phyloP scores from a whole-genome alignment of 2,797 vertebrate species.

The Botia kubotai region DNA sequence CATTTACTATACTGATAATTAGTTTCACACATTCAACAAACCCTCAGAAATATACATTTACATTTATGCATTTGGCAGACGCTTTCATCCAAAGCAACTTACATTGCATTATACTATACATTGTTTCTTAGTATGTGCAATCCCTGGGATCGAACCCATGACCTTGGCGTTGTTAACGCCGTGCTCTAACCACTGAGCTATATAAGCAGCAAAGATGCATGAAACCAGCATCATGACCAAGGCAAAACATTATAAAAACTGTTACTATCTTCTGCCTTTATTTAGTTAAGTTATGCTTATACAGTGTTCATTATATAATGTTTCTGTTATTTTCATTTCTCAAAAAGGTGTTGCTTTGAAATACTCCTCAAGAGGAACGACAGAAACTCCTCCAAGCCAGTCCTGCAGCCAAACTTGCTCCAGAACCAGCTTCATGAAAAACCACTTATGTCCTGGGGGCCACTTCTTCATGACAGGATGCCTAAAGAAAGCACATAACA shows the following conservation, averaged over 20 bases:
- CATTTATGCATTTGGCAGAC: too few species aligned
- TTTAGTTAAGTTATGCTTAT: not conserved
- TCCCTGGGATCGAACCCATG: too few species aligned
- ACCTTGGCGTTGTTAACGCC: too few species aligned
- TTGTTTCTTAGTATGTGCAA: too few species aligned
- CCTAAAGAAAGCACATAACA: constrained; percentile 59
- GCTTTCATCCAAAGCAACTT: too few species aligned
- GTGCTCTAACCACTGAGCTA: too few species aligned
- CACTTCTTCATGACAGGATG: constrained; percentile 79
- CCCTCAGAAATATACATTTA: not conserved
- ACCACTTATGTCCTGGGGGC: constrained; percentile 79
- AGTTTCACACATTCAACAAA: constrained; percentile 13
- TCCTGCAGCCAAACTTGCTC: constrained; percentile 79
- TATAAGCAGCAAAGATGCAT: not conserved
- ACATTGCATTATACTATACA: too few species aligned
- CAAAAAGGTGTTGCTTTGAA: constrained; percentile 78
- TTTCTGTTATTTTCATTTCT: constrained; percentile 35
- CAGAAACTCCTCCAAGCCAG: constrained; percentile 73
- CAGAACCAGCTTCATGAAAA: constrained; percentile 81
- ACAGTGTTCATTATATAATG: not conserved
- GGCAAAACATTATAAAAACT: not conserved
- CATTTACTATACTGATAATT: not conserved
- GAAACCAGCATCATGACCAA: not conserved
- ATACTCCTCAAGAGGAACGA: constrained; percentile 77
- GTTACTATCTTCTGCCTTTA: constrained; percentile 1